phyloP scores from a whole-genome alignment of 2,888 invertebrate genomes.

The Pogonocherus hispidulus region DNA sequence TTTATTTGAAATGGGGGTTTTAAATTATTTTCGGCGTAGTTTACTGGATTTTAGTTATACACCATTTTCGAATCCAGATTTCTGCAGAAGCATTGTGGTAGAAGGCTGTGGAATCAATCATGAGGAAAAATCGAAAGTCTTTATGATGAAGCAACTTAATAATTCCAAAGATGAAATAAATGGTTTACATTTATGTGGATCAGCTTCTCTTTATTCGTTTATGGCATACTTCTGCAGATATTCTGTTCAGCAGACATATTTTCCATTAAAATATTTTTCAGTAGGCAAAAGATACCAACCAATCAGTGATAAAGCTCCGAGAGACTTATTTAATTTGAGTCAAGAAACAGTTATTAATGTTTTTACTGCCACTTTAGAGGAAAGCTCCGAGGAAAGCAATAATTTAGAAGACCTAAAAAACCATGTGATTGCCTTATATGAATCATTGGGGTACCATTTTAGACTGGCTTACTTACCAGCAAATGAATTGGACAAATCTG shows the following conservation, averaged over 20 bases:
- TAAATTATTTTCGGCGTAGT: constrained; percentile 71
- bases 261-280: constrained; percentile 81
- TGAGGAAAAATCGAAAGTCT: constrained; percentile 71
- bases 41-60: constrained; percentile 71
- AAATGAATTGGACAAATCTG: constrained; percentile 74
- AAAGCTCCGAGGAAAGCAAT: constrained; percentile 66
- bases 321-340: constrained; percentile 75
- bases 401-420: constrained; percentile 73
- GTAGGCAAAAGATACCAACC: constrained; percentile 80
- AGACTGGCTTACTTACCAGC: constrained; percentile 76
- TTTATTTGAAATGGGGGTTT: constrained; percentile 76
- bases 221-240: constrained; percentile 82
- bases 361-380: constrained; percentile 74
- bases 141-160: constrained; percentile 74
- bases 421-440: constrained; percentile 74
- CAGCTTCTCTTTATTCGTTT: constrained; percentile 80
- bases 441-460: constrained; percentile 78
- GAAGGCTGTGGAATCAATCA: constrained; percentile 80
- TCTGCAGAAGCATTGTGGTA: constrained; percentile 80
- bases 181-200: constrained; percentile 81
- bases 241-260: constrained; percentile 72
- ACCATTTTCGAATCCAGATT: constrained; percentile 83
- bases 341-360: constrained; percentile 80
- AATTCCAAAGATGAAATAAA: constrained; percentile 71
- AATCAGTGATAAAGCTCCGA: constrained; percentile 59